Percentiles rank a stretch among this genome's conserved stretches.
Conservation (phyloP, 2,113 vertebrate species). For the Pterocles orientalis region DNA sequence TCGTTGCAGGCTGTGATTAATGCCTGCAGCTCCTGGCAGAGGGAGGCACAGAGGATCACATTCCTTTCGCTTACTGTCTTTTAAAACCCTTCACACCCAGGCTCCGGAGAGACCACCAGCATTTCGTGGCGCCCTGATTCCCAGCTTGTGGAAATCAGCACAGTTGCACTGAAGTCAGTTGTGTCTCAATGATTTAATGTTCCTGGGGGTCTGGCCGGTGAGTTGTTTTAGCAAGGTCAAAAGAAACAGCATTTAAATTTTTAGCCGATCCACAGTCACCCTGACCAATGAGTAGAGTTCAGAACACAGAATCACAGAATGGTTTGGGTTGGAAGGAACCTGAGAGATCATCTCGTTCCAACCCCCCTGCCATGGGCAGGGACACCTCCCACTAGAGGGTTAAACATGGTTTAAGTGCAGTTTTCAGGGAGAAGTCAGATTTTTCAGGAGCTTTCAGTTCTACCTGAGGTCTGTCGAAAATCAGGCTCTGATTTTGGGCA, state of each 20-base stretch:
- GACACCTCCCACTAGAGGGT: no score
- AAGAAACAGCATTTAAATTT: neutral
- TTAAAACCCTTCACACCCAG: neutral
- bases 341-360: no score
- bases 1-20: neutral
- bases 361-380: no score
- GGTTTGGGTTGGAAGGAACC: no score
- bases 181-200: neutral
- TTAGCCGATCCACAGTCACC: neutral
- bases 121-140: fast-evolving
- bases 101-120: neutral
- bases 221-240: neutral
- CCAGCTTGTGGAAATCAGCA: neutral
- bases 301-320: neutral
- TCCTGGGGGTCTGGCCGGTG: neutral
- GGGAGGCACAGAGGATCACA: neutral
- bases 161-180: neutral
- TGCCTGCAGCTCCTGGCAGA: neutral
- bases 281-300: neutral
- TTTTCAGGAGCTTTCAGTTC: neutral
- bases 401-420: neutral
- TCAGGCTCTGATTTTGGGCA: neutral
- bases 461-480: neutral
- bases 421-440: neutral
- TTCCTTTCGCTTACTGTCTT: neutral